These are phyloP conservation scores for Crioceris asparagi DNA, from an alignment of 2,888 invertebrate species.

Conservation along the genomic window DNA sequence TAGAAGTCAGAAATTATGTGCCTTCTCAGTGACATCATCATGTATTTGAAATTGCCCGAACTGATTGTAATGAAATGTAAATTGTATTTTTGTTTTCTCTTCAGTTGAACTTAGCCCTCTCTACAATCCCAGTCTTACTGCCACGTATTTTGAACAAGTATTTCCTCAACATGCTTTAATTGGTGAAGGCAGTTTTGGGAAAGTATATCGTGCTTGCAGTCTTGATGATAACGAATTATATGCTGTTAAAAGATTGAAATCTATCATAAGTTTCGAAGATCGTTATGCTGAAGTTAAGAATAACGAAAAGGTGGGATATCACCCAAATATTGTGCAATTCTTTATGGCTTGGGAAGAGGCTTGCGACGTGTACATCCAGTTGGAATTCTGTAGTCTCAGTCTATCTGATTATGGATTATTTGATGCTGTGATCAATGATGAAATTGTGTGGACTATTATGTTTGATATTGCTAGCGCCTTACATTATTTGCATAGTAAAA, in stretches of 20 bases:
- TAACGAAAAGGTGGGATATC: slow-evolving; percentile 55
- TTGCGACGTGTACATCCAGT: slow-evolving; percentile 54
- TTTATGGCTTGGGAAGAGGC: slow-evolving; percentile 65
- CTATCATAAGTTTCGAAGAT: slow-evolving; percentile 45
- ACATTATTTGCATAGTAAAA: slow-evolving; percentile 54
- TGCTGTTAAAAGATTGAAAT: slow-evolving; percentile 59
- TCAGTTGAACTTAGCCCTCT: slow-evolving; percentile 28
- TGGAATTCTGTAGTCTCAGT: slow-evolving; percentile 57
- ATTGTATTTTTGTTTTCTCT: slow-evolving; percentile 12
- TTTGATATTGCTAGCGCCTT: slow-evolving; percentile 54
- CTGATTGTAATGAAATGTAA: background rate
- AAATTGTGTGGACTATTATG: slow-evolving; percentile 54
- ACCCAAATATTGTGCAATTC: slow-evolving; percentile 56
- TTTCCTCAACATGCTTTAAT: slow-evolving; percentile 51
- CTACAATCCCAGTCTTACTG: slow-evolving; percentile 33
- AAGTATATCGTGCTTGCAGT: slow-evolving; percentile 56
- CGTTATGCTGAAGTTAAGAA: slow-evolving; percentile 56
- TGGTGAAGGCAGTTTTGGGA: slow-evolving; percentile 67
- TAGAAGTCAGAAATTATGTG: no score
- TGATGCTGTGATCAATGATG: slow-evolving; percentile 48
- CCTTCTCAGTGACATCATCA: no score
- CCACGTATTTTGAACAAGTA: slow-evolving; percentile 55
- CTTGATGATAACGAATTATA: slow-evolving; percentile 55
- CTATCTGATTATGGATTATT: slow-evolving; percentile 46
- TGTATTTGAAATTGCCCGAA: background rate